These are phyloP conservation scores for Muscicapa comitata DNA, from an alignment of 2,797 vertebrate genomes.

Conservation along the genomic window DNA sequence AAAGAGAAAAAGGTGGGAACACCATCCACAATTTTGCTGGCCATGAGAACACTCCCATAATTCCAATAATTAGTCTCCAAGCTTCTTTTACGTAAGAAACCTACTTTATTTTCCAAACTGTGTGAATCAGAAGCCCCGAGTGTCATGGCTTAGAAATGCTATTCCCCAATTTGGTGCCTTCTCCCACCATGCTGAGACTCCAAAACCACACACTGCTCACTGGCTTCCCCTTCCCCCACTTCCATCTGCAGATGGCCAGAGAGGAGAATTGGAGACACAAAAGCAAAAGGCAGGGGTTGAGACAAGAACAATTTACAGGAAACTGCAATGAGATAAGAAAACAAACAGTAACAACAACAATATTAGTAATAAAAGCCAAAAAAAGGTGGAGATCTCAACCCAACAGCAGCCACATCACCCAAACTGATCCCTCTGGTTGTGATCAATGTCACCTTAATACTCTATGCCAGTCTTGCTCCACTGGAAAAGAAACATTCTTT, in stretches of 20 bases:
- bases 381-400: background rate
- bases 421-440: rapidly evolving
- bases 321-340: background rate
- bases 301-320: background rate
- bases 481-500: background rate
- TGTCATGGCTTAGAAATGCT: background rate
- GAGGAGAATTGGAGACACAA: background rate
- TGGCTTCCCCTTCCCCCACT: background rate
- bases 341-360: background rate
- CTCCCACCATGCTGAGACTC: rapidly evolving
- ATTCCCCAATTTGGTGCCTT: background rate
- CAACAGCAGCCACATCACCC: rapidly evolving
- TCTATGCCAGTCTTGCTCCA: background rate
- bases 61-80: background rate
- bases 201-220: background rate
- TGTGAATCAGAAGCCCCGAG: background rate
- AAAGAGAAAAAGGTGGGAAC: background rate
- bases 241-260: background rate
- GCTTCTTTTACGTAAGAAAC: background rate
- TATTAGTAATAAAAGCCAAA: background rate
- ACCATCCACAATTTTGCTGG: background rate
- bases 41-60: background rate
- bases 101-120: background rate
- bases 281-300: background rate
- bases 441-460: background rate